These are phyloP conservation scores for Neodontobutis hainanensis DNA, from an alignment of 2,113 vertebrate genomes.

Conservation along the genomic window DNA sequence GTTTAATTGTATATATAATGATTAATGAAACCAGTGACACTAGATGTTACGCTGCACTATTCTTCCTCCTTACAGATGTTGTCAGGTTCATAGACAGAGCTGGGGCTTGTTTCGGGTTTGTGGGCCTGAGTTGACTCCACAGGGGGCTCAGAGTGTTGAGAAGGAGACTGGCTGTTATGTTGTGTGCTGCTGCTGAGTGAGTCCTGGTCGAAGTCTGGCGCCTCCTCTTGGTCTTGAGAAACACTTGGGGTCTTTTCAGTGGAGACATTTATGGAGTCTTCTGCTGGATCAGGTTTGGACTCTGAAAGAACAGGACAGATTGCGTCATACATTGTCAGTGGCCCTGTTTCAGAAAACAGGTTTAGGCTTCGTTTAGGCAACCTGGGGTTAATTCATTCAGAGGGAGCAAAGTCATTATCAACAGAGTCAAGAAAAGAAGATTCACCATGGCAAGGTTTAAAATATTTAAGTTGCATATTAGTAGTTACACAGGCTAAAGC, in stretches of 20 bases:
- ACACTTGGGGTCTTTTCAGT: not conserved
- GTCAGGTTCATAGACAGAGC: constrained; percentile 2
- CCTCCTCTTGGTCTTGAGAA: not conserved
- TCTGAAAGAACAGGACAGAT: constrained; percentile 16
- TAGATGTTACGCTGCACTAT: constrained; percentile 1
- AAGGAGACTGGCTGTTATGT: not conserved
- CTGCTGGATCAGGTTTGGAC: constrained; percentile 20
- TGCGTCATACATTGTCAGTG: not conserved
- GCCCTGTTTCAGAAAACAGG: no score
- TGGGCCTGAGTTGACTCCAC: not conserved
- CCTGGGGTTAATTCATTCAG: no score
- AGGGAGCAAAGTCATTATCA: no score
- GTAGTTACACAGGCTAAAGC: no score
- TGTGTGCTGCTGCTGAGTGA: constrained; percentile 2
- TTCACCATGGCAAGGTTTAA: no score
- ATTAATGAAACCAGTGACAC: no score
- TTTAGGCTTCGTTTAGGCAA: no score
- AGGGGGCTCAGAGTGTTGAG: constrained; percentile 17
- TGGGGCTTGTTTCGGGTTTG: not conserved
- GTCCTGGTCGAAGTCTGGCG: constrained; percentile 3
- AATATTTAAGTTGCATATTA: no score
- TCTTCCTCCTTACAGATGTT: constrained; percentile 15
- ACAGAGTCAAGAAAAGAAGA: no score
- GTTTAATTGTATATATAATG: no score
- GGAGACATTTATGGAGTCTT: constrained; percentile 27